Evolutionary conservation across 2,113 vertebrate genomes (phyloP).

Genomic region (Aegypius monachus): DNA sequence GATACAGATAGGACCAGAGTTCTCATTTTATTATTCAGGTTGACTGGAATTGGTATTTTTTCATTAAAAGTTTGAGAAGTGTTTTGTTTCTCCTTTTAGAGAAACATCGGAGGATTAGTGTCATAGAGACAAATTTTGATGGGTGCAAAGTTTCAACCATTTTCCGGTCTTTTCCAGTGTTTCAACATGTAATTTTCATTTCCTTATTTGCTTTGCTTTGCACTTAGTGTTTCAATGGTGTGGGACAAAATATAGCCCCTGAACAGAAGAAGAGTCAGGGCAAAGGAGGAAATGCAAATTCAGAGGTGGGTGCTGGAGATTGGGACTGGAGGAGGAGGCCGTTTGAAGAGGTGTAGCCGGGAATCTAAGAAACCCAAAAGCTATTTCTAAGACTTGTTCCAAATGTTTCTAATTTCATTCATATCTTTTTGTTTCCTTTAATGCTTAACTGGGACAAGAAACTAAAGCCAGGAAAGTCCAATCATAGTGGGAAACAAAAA

Average conservation of each 20-base stretch:
- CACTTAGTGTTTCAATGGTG: not conserved
- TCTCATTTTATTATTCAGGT: constrained; percentile 64
- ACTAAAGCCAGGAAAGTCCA: constrained; percentile 71
- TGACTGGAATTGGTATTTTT: constrained; percentile 64
- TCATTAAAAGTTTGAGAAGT: constrained; percentile 57
- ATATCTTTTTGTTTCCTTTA: constrained; percentile 75
- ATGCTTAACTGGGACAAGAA: constrained; percentile 72
- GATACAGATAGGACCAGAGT: constrained; percentile 63
- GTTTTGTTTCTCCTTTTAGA: constrained; percentile 66
- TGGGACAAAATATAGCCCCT: not conserved
- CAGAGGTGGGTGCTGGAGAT: not conserved
- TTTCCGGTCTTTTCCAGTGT: not conserved
- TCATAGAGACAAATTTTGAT: constrained; percentile 23
- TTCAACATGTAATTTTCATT: constrained; percentile 27
- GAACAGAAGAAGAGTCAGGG: not conserved
- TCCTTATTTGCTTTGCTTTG: constrained; percentile 29
- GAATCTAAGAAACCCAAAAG: constrained; percentile 56
- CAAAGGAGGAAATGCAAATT: not conserved
- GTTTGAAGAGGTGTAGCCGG: constrained; percentile 9
- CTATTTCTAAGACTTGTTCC: constrained; percentile 57
- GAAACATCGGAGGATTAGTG: constrained; percentile 29
- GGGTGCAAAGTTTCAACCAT: constrained; percentile 31
- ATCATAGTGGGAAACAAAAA: constrained; percentile 72
- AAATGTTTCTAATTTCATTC: constrained; percentile 74
- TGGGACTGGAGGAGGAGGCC: not conserved